Evolutionary conservation across 2,113 vertebrate species (phyloP).

Genomic region (Nyctibius bracteatus): DNA sequence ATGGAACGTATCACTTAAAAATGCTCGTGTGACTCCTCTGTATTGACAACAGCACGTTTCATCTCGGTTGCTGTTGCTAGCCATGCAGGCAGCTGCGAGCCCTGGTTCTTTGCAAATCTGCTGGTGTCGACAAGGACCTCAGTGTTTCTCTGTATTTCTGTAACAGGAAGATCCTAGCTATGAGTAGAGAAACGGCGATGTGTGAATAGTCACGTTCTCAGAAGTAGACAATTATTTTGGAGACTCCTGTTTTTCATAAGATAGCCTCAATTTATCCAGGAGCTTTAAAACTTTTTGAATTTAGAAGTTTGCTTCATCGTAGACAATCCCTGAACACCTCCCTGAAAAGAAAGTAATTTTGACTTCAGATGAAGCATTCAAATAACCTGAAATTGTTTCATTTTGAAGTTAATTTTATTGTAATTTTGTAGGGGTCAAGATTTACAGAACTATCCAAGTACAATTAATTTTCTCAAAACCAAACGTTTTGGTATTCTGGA

Average conservation of each 20-base stretch:
- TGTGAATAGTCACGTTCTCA: rapidly evolving
- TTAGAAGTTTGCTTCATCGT: neutral
- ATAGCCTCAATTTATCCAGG: neutral
- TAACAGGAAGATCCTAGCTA: neutral
- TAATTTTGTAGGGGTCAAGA: neutral
- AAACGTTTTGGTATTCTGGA: neutral
- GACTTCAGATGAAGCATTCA: neutral
- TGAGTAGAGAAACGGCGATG: rapidly evolving
- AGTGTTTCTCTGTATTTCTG: neutral
- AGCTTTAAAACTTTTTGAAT: neutral
- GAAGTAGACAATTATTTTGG: neutral
- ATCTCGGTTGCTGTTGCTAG: rapidly evolving
- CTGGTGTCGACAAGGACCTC: rapidly evolving
- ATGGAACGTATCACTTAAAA: rapidly evolving
- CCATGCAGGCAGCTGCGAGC: neutral
- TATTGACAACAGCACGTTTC: rapidly evolving
- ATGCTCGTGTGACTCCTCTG: rapidly evolving
- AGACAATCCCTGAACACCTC: neutral
- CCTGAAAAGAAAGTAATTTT: neutral
- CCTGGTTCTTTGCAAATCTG: neutral
- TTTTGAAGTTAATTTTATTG: neutral
- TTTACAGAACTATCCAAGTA: neutral
- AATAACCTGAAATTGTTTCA: neutral
- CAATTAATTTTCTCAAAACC: neutral
- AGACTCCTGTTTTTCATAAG: neutral